phyloP scores from a whole-genome alignment of 2,113 vertebrate species.

The Mola mola region DNA sequence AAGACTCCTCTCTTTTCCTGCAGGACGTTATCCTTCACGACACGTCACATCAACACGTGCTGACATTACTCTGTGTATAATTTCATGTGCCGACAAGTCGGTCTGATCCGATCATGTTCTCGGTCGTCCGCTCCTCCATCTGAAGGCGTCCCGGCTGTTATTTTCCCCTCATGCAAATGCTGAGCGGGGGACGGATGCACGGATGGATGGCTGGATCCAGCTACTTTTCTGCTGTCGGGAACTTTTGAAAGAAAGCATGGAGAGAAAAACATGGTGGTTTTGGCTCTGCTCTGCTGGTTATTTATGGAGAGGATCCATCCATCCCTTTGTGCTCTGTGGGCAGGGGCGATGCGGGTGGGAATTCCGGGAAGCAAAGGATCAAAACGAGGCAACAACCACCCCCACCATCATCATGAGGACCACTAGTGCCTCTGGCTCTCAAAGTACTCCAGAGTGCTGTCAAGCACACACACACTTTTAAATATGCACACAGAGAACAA shows the following conservation, averaged over 20 bases:
- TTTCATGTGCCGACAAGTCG: constrained; percentile 25
- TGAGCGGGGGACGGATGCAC: too few species aligned
- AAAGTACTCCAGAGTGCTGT: constrained; percentile 6
- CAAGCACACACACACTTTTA: constrained; percentile 5
- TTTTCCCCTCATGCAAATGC: too few species aligned
- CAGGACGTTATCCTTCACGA: too few species aligned
- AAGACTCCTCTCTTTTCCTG: too few species aligned
- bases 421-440: constrained; percentile 49
- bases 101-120: constrained; percentile 18
- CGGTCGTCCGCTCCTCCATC: constrained; percentile 12
- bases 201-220: constrained; percentile 41
- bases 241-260: constrained; percentile 59
- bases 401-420: constrained; percentile 19
- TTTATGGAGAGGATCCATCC: constrained; percentile 80
- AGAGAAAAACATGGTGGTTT: constrained; percentile 72
- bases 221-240: constrained; percentile 30
- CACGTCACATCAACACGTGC: too few species aligned
- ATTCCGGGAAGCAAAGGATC: constrained; percentile 69
- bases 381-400: constrained; percentile 45
- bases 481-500: constrained; percentile 33
- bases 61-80: constrained; percentile 6
- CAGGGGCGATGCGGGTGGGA: constrained; percentile 66
- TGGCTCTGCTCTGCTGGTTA: constrained; percentile 70
- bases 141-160: constrained; percentile 3
- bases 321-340: constrained; percentile 73